These are phyloP conservation scores for Euura saliciscinereae DNA, from an alignment of 1,140 invertebrate genomes.

Conservation along the genomic window DNA sequence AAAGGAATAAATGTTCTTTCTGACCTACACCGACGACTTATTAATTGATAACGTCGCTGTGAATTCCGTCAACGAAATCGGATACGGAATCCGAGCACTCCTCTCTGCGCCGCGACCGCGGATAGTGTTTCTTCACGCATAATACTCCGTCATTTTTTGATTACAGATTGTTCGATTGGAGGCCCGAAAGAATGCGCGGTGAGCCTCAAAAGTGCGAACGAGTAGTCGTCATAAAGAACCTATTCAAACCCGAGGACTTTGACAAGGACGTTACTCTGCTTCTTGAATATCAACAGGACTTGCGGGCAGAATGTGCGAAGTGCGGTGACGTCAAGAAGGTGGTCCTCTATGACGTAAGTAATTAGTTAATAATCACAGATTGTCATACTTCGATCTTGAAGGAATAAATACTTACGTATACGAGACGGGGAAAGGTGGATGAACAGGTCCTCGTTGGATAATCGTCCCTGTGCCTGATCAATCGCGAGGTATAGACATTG, in stretches of 20 bases:
- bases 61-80: too few species aligned
- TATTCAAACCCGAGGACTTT: constrained; percentile 91
- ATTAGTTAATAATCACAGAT: not conserved
- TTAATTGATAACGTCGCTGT: too few species aligned
- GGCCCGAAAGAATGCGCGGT: constrained; percentile 87
- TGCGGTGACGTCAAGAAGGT: constrained; percentile 94
- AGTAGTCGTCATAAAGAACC: constrained; percentile 92
- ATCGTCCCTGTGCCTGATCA: not conserved
- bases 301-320: constrained; percentile 88
- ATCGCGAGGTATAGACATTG: not conserved
- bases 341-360: constrained; percentile 89
- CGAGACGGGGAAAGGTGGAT: too few species aligned
- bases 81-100: too few species aligned
- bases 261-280: constrained; percentile 87
- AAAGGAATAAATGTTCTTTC: too few species aligned
- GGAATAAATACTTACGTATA: too few species aligned
- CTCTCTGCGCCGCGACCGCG: too few species aligned
- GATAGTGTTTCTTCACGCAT: too few species aligned
- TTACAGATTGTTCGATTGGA: constrained; percentile 91
- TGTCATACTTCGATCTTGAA: not conserved
- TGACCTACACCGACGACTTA: too few species aligned
- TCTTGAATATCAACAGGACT: constrained; percentile 89
- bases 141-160: constrained; percentile 14
- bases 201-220: constrained; percentile 87
- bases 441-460: too few species aligned